Evolutionary conservation across 35 echinoderm and acorn worm species (phyloP).

Genomic region (Stichopus chloronotus): DNA sequence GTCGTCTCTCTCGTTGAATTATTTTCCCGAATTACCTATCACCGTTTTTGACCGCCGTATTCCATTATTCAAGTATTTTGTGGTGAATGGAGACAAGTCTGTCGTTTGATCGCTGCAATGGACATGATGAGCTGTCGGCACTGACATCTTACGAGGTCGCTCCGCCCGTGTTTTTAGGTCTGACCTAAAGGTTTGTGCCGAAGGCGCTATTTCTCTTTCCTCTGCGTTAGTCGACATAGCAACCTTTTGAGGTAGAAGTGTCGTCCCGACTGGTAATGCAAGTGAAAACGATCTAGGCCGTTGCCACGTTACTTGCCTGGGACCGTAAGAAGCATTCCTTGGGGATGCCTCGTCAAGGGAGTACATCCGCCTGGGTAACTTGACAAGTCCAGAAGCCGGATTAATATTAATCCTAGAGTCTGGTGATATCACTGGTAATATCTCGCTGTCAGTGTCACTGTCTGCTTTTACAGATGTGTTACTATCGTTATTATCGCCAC

Average conservation of each 20-base stretch:
- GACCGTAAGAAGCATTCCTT: not conserved
- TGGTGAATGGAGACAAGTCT: no score
- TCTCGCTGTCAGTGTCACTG: slow-evolving; percentile 22
- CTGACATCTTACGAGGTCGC: slow-evolving; percentile 16
- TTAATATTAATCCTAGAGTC: slow-evolving; percentile 54
- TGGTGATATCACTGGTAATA: slow-evolving; percentile 48
- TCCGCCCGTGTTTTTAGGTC: not conserved
- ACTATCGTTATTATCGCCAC: not conserved
- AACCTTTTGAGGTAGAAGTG: not conserved
- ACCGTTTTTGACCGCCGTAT: no score
- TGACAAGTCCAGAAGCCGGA: slow-evolving; percentile 53
- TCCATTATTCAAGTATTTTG: no score
- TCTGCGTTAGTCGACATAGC: not conserved
- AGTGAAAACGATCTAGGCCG: slow-evolving; percentile 7
- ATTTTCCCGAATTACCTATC: no score
- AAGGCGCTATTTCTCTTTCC: not conserved
- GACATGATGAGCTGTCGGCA: not conserved
- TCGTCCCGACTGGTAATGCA: not conserved
- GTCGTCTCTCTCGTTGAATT: no score
- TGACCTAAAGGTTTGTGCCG: not conserved
- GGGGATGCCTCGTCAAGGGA: not conserved
- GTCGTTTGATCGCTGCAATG: no score
- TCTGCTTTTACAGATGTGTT: not conserved
- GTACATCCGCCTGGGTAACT: slow-evolving; percentile 46
- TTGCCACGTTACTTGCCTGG: not conserved